Evolutionary conservation across 2,113 vertebrate species (phyloP), one percentile per base, ranked within the genome.

Genomic region (Blennius ocellaris): DNA sequence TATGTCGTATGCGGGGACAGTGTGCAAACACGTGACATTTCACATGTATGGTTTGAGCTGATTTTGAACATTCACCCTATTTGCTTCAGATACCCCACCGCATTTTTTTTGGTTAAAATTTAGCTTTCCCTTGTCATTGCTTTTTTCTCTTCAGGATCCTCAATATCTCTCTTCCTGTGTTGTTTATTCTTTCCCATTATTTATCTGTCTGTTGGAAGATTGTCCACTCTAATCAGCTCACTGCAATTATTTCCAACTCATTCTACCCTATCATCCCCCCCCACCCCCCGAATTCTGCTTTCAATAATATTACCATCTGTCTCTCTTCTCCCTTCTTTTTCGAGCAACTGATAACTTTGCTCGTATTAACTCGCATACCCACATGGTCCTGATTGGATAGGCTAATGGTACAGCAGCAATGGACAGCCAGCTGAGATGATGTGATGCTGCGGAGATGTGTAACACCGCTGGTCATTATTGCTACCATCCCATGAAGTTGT

Each of bases 231-330:
- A 65, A 61, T 82, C 67, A 68, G 50, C 59, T 53, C 64, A 21
- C 43, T 16, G 12, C 44, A 44, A 59, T 74, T 70, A 75, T 79
- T 72, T 67, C 73, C 17, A 52, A 68, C 57, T 58, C 77, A 81
- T 78, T 49, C 55, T 59, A 64, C 61, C 30, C 21, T 60, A 49
- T 82, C 21, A 76, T 49, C 43, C 54, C 61, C 64, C 54, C 49
- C 21, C 21, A 30, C 21, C 21, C 2, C 21, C 21, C n/a, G n/a
- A 60, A 36, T 72, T 76, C 56, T 79, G 60, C 68, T 78, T 76
- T 85, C 76, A 69, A 45, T 58, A 78, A 79, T 84, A 80, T 73
- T 73, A 51, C 74, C 68, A 72, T 90, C 77, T 83, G 82, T 72
- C 69, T 71, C 56, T 61, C 54, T 79, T 67, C 64, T 84, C 63